phyloP scores from a whole-genome alignment of 2,113 vertebrate species.

The Oryzias curvinotus region DNA sequence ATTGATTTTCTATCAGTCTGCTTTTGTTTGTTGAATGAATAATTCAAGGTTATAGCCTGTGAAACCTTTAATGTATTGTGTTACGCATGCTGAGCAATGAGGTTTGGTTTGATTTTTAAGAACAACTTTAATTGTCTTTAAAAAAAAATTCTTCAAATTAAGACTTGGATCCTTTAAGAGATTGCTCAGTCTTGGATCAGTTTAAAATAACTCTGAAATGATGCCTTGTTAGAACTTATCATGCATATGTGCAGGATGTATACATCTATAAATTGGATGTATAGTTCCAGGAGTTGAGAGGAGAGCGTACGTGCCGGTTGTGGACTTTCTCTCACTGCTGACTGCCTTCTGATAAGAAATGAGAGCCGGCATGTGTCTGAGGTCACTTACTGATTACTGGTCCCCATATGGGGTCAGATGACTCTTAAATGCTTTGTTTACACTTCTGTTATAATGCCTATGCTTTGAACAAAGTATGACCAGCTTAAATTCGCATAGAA shows the following conservation, averaged over 20 bases:
- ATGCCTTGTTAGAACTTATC: background rate
- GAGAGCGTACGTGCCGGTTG: constrained; percentile 25
- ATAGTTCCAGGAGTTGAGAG: constrained; percentile 4
- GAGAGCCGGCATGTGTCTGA: constrained; percentile 67
- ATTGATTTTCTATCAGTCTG: constrained; percentile 74
- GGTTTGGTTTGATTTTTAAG: constrained; percentile 31
- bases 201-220: too few species aligned
- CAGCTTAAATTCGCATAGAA: constrained; percentile 4
- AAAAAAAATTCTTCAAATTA: background rate
- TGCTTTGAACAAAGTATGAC: constrained; percentile 32
- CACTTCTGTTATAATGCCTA: constrained; percentile 58
- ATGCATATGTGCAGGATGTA: background rate
- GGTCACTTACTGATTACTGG: constrained; percentile 77
- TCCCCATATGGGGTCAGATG: constrained; percentile 67
- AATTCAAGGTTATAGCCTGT: constrained; percentile 70
- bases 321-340: constrained; percentile 70
- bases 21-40: constrained; percentile 67
- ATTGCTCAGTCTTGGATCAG: background rate
- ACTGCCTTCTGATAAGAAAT: constrained; percentile 64
- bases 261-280: constrained; percentile 2
- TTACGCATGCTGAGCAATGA: constrained; percentile 51
- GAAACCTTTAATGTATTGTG: constrained; percentile 69
- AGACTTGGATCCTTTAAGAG: background rate
- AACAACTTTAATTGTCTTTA: constrained; percentile 31
- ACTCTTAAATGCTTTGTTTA: constrained; percentile 78